phyloP scores from a whole-genome alignment of 2,888 invertebrate species.

The Euzophera pinguis region DNA sequence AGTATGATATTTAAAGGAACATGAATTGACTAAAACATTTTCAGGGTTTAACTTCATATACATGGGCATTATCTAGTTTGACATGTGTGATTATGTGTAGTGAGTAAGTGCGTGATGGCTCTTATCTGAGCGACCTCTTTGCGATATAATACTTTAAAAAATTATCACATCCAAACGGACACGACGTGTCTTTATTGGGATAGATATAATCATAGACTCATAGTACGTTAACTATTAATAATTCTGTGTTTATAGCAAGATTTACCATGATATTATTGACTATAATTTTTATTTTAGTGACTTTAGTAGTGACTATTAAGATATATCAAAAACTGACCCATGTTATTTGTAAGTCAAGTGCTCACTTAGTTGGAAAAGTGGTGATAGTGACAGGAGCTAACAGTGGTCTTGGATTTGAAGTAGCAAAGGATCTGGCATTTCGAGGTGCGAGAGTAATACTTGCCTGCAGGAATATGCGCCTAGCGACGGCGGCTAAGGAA shows the following conservation, averaged over 20 bases:
- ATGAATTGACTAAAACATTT: neutral
- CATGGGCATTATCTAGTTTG: neutral
- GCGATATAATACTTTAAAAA: neutral
- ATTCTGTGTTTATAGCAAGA: no score
- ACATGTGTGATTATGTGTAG: constrained; percentile 3
- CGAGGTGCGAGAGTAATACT: constrained; percentile 75
- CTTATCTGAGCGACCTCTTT: constrained; percentile 6
- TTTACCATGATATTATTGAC: constrained; percentile 41
- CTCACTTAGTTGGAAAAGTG: constrained; percentile 70
- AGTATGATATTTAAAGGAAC: no score
- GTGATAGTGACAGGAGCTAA: constrained; percentile 70
- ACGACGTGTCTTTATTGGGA: neutral
- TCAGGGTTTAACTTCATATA: neutral
- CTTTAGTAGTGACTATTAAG: constrained; percentile 45
- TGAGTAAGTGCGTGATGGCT: neutral
- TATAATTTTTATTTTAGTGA: constrained; percentile 30
- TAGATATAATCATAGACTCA: neutral
- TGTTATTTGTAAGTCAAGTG: constrained; percentile 62
- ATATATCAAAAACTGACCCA: constrained; percentile 64
- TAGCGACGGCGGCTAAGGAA: constrained; percentile 55
- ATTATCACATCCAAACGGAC: neutral
- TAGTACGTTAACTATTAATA: no score
- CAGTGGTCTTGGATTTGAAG: constrained; percentile 75
- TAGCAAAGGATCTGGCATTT: constrained; percentile 71
- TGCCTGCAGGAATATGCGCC: constrained; percentile 66